A percentile compares a stretch with the other conserved stretches of the same genome.
These are phyloP conservation scores for Drosophila macrospina DNA, from an alignment of 2,888 invertebrate species.

Conservation along the genomic window DNA sequence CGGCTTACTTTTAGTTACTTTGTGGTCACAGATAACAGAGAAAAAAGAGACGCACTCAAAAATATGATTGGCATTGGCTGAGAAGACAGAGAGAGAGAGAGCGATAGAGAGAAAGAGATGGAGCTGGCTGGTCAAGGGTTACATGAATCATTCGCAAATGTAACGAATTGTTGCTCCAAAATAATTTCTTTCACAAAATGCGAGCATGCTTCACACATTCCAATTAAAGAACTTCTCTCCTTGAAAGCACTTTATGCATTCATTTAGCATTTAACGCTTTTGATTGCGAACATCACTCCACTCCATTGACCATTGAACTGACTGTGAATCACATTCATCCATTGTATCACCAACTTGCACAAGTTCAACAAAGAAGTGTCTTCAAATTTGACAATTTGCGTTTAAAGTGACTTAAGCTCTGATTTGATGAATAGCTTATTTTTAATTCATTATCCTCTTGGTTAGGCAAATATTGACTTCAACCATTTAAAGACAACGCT, in stretches of 20 bases:
- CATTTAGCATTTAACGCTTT: background rate
- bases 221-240: background rate
- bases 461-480: no score
- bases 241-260: background rate
- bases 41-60: background rate
- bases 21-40: background rate
- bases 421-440: background rate
- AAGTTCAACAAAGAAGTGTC: background rate
- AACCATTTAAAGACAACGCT: no score
- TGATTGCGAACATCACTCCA: conserved; percentile 3
- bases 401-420: background rate
- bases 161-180: background rate
- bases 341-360: background rate
- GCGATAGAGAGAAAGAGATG: no score
- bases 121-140: background rate
- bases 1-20: conserved; percentile 9
- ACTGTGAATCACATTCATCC: background rate
- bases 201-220: conserved; percentile 7
- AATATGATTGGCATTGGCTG: conserved; percentile 15
- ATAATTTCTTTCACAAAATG: conserved; percentile 6
- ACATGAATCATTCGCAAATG: background rate
- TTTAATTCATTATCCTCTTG: background rate
- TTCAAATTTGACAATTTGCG: background rate
- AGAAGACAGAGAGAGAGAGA: no score
- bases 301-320: background rate